Evolutionary conservation across 1,140 invertebrate genomes (phyloP), one percentile per base, ranked within the genome.

Genomic region (Dryas iulia): DNA sequence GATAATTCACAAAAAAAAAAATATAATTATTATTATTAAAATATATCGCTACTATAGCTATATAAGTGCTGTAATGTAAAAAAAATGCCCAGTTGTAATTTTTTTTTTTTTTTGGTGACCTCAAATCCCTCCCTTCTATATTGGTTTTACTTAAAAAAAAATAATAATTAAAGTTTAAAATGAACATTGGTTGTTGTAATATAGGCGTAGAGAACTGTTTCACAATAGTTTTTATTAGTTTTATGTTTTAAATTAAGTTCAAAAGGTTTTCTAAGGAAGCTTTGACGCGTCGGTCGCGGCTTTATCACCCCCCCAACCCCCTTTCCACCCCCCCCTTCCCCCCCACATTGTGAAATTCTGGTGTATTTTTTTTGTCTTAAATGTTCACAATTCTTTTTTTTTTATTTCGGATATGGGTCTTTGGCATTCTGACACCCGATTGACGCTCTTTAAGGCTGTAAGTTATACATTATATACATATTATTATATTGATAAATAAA

Each of bases 401-500:
- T 47, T 47, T 14, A 10, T 21, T 28, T 35, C 59, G 26, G 24
- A 60, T 58, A 59, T 67, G 57, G 59, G 35, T 56, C 60, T 56
- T 57, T 54, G 31, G 26, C 53, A 59, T 59, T 68, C 66, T 47
- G 58, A 59, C 60, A 59, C 66, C 59, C 66, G 66, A 74, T 65
- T 57, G 72, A 63, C 75, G 70, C 70, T 72, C 66, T 66, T 63
- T 68, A 81, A 83, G 84, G 86, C 86, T 90, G 84, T 90, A 90
- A 88, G 86, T 88, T 88, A 89, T 88, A 87, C 81, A 86, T 82
- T 84, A 90, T 89, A 89, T 85, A 90, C 87, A 88, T 90, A 89
- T 87, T 83, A 87, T 87, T 88, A 90, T 90, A 88, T 88, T 88
- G 85, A 88, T 90, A 86, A 88, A 90, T 90, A 90, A 90, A 90